Conservation (phyloP, 2,888 invertebrate genomes). For the Apoda limacodes region DNA sequence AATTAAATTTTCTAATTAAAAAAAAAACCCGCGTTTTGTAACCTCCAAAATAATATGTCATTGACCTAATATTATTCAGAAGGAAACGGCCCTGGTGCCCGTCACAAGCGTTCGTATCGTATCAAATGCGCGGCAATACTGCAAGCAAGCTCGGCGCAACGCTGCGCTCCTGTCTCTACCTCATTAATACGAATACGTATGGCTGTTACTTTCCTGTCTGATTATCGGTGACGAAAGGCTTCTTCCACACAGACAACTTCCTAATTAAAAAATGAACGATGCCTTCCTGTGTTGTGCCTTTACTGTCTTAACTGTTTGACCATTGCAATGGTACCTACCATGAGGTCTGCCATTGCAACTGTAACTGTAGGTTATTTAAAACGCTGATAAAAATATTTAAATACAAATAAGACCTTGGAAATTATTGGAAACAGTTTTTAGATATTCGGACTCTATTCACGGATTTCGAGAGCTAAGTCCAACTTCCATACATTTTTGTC, state of each 20-base stretch:
- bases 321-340: slow-evolving; percentile 14
- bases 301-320: slow-evolving; percentile 12
- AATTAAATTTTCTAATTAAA: too few species aligned
- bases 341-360: slow-evolving; percentile 1
- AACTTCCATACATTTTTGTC: too few species aligned
- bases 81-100: slow-evolving; percentile 20
- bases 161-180: slow-evolving; percentile 42
- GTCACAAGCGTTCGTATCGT: slow-evolving; percentile 36
- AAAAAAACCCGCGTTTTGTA: slow-evolving; percentile 19
- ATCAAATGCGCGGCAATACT: slow-evolving; percentile 54
- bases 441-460: too few species aligned
- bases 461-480: too few species aligned
- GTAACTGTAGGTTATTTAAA: background rate
- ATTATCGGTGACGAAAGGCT: slow-evolving; percentile 56
- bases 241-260: slow-evolving; percentile 62
- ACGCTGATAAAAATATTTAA: slow-evolving; percentile 4
- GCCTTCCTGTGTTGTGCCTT: slow-evolving; percentile 28
- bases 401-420: slow-evolving; percentile 1
- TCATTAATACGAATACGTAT: slow-evolving; percentile 54
- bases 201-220: slow-evolving; percentile 57
- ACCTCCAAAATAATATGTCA: slow-evolving; percentile 20
- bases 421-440: too few species aligned
- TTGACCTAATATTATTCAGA: slow-evolving; percentile 26
- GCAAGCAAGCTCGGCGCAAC: slow-evolving; percentile 39
- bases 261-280: slow-evolving; percentile 54